Base-by-base conservation (phyloP, 2,888 invertebrate genomes). In the Limnephilus lunatus region DNA sequence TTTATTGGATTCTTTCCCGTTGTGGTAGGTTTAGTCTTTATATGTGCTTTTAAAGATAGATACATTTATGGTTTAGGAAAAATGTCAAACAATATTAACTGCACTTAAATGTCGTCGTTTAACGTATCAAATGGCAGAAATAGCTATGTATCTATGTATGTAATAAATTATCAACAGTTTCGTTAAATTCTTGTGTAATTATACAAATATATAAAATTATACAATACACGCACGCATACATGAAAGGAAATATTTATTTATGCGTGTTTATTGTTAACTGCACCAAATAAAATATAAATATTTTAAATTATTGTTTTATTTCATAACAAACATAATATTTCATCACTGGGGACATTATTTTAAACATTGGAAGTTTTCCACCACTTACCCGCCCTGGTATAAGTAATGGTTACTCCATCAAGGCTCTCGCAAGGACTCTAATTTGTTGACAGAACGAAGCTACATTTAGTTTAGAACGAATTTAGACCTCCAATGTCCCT, bases 241-340 rank as follows among this genome's bases (percentile, higher is more conserved):
- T 91, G 44, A 91, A 81, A 32, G 35, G 81, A 39, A 80, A 86
- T 44, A 91, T 91, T 83, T 83, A 90, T 68, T 90, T 86, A 86
- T 89, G 88, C 32, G 80, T 86, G 86, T 87, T 85, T 91, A 85
- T 81, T 92, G 91, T 92, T 86, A 92, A 92, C 91, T 92, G 92
- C 92, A 92, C 92, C 91, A 92, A 92, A 92, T 92, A 90, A 92
- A 90, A 92, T 81, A 48, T 86, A 89, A 92, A 68, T 92, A 92
- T 92, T 92, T 92, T 91, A 92, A 92, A 90, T 53, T 30, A 53
- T n/a, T 87, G 30, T 92, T 92, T 90, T 48, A 48, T 53, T 86
- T 86, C 14, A 86, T 30, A 39, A 83, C 35, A 53, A 53, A 68
- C 68, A 68, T 68, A 68, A 68, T 68, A 68, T n/a, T 68, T 25